These are phyloP conservation scores for Pediacus dermestoides DNA, from an alignment of 2,888 invertebrate species.

Conservation along the genomic window DNA sequence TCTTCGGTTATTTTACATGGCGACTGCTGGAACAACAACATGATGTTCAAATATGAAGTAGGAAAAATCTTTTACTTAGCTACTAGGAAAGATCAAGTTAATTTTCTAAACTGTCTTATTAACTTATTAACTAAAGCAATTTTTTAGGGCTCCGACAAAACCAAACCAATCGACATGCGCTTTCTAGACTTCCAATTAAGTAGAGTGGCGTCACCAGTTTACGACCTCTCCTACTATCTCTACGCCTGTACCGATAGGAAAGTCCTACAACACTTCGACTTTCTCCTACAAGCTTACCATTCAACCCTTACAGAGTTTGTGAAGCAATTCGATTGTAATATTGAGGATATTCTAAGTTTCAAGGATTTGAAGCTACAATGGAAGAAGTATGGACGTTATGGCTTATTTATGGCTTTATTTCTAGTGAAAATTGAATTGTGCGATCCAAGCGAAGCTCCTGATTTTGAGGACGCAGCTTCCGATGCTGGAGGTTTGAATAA, in stretches of 20 bases:
- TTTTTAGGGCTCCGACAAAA: conserved; percentile 26
- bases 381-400: conserved; percentile 30
- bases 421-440: conserved; percentile 28
- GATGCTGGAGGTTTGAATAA: conserved; percentile 18
- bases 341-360: conserved; percentile 24
- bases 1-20: conserved; percentile 32
- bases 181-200: conserved; percentile 37
- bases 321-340: conserved; percentile 24
- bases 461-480: conserved; percentile 22
- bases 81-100: neutral
- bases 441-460: conserved; percentile 26
- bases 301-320: conserved; percentile 26
- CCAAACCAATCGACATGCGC: conserved; percentile 29
- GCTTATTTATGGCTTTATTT: conserved; percentile 26
- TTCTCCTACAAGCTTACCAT: conserved; percentile 31
- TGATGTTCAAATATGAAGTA: conserved; percentile 39
- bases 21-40: conserved; percentile 41
- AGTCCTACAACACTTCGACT: conserved; percentile 29
- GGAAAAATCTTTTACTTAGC: conserved; percentile 16
- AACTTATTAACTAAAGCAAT: no score
- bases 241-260: conserved; percentile 29
- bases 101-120: neutral
- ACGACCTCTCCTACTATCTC: conserved; percentile 35
- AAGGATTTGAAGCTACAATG: conserved; percentile 30
- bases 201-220: conserved; percentile 29